These are phyloP conservation scores for Cheilosia soror DNA, from an alignment of 2,888 invertebrate species.

Conservation along the genomic window DNA sequence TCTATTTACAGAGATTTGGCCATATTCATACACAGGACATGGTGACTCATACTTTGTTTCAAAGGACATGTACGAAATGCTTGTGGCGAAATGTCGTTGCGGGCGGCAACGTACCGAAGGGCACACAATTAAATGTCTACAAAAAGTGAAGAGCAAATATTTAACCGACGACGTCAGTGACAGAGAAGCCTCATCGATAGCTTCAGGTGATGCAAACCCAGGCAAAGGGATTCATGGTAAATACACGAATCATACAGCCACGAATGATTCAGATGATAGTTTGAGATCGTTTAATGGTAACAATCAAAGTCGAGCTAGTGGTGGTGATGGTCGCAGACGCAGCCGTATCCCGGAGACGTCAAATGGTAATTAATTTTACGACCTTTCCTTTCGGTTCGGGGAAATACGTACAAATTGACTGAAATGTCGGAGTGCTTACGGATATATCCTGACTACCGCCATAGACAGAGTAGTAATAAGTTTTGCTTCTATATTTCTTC, in stretches of 20 bases:
- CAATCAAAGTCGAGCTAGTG: slow-evolving; percentile 11
- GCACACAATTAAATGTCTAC: slow-evolving; percentile 82
- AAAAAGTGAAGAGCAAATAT: slow-evolving; percentile 79
- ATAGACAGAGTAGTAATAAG: slow-evolving; percentile 14
- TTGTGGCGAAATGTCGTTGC: slow-evolving; percentile 81
- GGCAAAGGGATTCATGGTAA: slow-evolving; percentile 42
- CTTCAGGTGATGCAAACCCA: slow-evolving; percentile 54
- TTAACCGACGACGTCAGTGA: slow-evolving; percentile 43
- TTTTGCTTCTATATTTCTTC: slow-evolving; percentile 3
- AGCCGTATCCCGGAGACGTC: slow-evolving; percentile 80
- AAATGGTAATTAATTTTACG: slow-evolving; percentile 78
- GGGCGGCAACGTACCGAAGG: slow-evolving; percentile 79
- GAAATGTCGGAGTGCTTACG: slow-evolving; percentile 11
- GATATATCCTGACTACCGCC: neutral
- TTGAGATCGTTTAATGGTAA: slow-evolving; percentile 19
- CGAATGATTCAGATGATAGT: slow-evolving; percentile 23
- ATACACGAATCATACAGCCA: slow-evolving; percentile 15
- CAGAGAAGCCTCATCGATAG: slow-evolving; percentile 23
- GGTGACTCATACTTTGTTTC: slow-evolving; percentile 81
- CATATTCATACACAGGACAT: slow-evolving; percentile 78
- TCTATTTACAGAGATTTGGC: slow-evolving; percentile 76
- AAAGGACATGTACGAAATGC: slow-evolving; percentile 80
- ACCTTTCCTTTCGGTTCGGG: slow-evolving; percentile 17
- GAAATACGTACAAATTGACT: slow-evolving; percentile 18
- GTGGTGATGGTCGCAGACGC: slow-evolving; percentile 1